phyloP scores from a whole-genome alignment of 53 echinoderm and acorn worm species.

The Luidia sarsii region DNA sequence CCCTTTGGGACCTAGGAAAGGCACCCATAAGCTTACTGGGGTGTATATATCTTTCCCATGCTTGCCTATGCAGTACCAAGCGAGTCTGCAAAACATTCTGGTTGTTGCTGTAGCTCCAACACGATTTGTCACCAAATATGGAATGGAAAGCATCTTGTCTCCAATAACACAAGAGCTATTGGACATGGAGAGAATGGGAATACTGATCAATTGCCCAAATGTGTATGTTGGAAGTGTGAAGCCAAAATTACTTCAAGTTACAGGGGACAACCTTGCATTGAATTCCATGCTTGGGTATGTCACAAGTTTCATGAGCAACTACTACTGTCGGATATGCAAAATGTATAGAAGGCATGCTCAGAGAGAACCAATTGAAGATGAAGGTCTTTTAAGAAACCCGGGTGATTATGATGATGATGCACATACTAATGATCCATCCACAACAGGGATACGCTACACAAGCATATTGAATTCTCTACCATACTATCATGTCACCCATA shows the following conservation, averaged over 20 bases:
- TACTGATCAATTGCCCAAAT: slow-evolving; percentile 6
- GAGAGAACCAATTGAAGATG: slow-evolving; percentile 15
- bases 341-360: slow-evolving; percentile 24
- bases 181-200: slow-evolving; percentile 31
- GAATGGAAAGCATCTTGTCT: slow-evolving; percentile 39
- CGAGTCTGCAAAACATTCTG: slow-evolving; percentile 25
- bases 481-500: slow-evolving; percentile 56
- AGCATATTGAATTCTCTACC: slow-evolving; percentile 49
- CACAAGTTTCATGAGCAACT: slow-evolving; percentile 54
- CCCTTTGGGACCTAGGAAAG: slow-evolving; percentile 36
- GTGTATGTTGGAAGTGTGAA: slow-evolving; percentile 35
- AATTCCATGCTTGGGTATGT: slow-evolving; percentile 62
- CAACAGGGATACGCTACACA: slow-evolving; percentile 24
- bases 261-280: slow-evolving; percentile 67
- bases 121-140: slow-evolving; percentile 20
- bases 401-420: background rate
- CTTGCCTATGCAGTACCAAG: slow-evolving; percentile 3
- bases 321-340: slow-evolving; percentile 47
- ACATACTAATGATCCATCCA: background rate
- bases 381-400: background rate
- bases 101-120: slow-evolving; percentile 21
- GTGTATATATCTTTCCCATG: slow-evolving; percentile 8
- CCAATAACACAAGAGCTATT: slow-evolving; percentile 6
- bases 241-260: slow-evolving; percentile 55
- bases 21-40: slow-evolving; percentile 35